phyloP scores from a whole-genome alignment of 2,797 vertebrate genomes.

The Craterocephalus amniculus region DNA sequence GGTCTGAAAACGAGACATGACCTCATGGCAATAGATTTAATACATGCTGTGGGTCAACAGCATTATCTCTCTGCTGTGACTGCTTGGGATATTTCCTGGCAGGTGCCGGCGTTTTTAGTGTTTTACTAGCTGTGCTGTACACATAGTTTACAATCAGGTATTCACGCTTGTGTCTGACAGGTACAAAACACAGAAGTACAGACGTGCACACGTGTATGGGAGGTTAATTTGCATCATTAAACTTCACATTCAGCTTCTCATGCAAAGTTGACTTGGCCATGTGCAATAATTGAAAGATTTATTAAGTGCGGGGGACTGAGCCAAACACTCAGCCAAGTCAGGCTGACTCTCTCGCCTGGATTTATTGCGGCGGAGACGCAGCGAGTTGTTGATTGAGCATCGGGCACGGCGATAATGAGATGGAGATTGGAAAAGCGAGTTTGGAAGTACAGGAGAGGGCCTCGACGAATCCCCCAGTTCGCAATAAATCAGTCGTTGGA shows the following conservation, averaged over 20 bases:
- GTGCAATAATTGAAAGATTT: constrained; percentile 77
- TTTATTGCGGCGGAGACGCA: constrained; percentile 69
- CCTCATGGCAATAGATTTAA: constrained; percentile 66
- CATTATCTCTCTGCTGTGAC: constrained; percentile 66
- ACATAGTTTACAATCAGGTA: constrained; percentile 69
- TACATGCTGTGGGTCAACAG: constrained; percentile 70
- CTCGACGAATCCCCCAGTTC: constrained; percentile 62
- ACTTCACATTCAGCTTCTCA: constrained; percentile 61
- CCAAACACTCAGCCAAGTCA: constrained; percentile 70
- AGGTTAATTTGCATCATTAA: constrained; percentile 49
- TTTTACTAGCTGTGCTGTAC: constrained; percentile 70
- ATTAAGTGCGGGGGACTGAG: constrained; percentile 68
- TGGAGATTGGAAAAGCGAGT: constrained; percentile 80
- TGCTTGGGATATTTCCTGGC: constrained; percentile 65
- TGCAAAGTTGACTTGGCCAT: constrained; percentile 61
- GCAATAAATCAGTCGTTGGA: constrained; percentile 74
- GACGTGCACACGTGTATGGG: constrained; percentile 28
- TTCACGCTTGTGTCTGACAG: constrained; percentile 11
- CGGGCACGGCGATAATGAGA: constrained; percentile 80
- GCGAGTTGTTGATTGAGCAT: constrained; percentile 75
- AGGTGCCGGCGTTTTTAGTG: constrained; percentile 33
- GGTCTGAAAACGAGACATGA: constrained; percentile 74
- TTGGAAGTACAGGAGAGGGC: constrained; percentile 68
- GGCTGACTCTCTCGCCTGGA: constrained; percentile 66
- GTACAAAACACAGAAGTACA: constrained; percentile 35